Conservation (phyloP, 1,140 invertebrate species). For the Ylistrum balloti region DNA sequence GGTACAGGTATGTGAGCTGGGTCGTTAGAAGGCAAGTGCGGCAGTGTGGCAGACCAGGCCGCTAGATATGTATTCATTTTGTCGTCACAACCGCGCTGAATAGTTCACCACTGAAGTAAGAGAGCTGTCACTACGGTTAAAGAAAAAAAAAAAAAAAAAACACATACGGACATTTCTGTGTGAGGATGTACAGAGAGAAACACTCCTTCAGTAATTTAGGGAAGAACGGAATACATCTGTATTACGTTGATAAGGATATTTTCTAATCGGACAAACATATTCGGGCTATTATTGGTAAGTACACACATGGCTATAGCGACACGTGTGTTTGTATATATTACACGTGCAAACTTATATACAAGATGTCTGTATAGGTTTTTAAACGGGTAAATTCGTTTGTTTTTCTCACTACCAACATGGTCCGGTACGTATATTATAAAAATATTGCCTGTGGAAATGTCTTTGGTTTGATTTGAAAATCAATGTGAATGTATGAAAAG, state of each 20-base stretch:
- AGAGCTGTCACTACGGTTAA: neutral
- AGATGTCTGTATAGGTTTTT: too few species aligned
- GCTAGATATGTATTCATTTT: neutral
- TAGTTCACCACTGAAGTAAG: neutral
- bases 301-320: neutral
- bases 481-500: too few species aligned
- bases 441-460: too few species aligned
- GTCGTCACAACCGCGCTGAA: neutral
- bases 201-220: neutral
- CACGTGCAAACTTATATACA: neutral
- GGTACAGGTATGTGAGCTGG: neutral
- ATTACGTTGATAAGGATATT: neutral
- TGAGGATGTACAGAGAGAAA: neutral
- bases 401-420: too few species aligned
- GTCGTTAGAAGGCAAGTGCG: neutral
- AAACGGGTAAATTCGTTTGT: too few species aligned
- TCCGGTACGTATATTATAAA: too few species aligned
- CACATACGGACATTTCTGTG: neutral
- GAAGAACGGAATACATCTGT: neutral
- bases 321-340: neutral
- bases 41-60: neutral
- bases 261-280: neutral
- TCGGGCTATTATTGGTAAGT: neutral
- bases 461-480: too few species aligned
- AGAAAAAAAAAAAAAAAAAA: too few species aligned